Evolutionary conservation across 2,797 vertebrate genomes (phyloP).

Genomic region (Todus mexicanus): DNA sequence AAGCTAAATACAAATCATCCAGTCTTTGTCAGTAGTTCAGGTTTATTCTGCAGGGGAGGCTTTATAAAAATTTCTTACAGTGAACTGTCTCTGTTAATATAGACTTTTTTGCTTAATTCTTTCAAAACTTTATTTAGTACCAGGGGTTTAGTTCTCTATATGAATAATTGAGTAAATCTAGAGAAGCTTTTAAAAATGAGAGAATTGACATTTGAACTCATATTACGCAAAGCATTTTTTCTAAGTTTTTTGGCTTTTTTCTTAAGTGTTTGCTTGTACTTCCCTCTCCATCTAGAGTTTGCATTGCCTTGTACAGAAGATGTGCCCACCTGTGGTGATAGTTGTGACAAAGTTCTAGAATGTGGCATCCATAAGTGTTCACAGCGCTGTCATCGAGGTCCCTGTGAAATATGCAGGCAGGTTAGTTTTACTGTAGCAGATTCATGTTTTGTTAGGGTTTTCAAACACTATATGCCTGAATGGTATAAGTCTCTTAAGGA

Average conservation of each 20-base stretch:
- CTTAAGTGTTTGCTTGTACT: neutral
- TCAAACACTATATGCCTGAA: neutral
- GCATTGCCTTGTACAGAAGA: conserved; percentile 92
- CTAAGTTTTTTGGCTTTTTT: neutral
- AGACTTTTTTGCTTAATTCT: neutral
- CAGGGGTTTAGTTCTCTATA: neutral
- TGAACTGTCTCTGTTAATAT: neutral
- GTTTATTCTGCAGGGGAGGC: neutral
- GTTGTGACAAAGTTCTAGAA: conserved; percentile 87
- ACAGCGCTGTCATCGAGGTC: conserved; percentile 91
- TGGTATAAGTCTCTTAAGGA: neutral
- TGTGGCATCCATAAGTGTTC: conserved; percentile 92
- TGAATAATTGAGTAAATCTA: neutral
- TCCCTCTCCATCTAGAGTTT: conserved; percentile 76
- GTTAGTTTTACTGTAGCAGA: conserved; percentile 64
- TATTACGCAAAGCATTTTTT: neutral
- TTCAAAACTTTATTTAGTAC: neutral
- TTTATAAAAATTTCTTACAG: neutral
- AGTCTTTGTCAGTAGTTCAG: neutral
- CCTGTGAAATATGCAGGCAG: conserved; percentile 94
- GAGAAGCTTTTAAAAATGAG: neutral
- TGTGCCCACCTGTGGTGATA: conserved; percentile 90
- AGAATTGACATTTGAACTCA: neutral
- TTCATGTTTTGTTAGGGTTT: neutral
- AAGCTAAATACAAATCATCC: neutral